Evolutionary conservation across 2,888 invertebrate species (phyloP).

Genomic region (Myopa tessellatipennis): DNA sequence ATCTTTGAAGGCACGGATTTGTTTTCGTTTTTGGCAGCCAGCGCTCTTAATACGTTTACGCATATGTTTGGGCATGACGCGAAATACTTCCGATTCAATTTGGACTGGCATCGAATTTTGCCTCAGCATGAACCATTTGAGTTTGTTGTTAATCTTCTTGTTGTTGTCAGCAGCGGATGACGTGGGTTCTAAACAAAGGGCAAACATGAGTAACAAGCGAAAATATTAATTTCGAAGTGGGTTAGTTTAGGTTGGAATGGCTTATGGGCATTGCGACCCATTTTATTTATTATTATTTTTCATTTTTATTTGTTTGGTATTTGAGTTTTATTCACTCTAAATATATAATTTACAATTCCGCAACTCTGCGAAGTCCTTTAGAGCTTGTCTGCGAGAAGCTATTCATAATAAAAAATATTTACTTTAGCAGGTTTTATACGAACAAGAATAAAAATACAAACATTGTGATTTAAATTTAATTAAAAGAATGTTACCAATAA

Average conservation of each 20-base stretch:
- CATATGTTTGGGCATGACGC: conserved; percentile 65
- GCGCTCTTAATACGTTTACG: conserved; percentile 64
- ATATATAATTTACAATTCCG: too few species aligned
- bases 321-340: too few species aligned
- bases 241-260: too few species aligned
- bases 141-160: conserved; percentile 47
- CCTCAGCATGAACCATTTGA: conserved; percentile 58
- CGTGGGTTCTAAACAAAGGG: conserved; percentile 37
- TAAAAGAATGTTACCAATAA: too few species aligned
- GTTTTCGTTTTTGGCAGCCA: conserved; percentile 51
- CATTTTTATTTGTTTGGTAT: not conserved
- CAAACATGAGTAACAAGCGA: conserved; percentile 20
- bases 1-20: not conserved
- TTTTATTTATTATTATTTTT: too few species aligned
- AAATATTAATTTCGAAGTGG: not conserved
- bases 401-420: too few species aligned
- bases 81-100: conserved; percentile 65
- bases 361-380: too few species aligned
- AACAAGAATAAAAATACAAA: too few species aligned
- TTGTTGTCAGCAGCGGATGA: conserved; percentile 19
- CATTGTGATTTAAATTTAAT: too few species aligned
- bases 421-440: too few species aligned
- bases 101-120: conserved; percentile 68
- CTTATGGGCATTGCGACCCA: too few species aligned
- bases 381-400: too few species aligned